Evolutionary conservation across 2,113 vertebrate genomes (phyloP).

Genomic region (Muntiacus reevesi): DNA sequence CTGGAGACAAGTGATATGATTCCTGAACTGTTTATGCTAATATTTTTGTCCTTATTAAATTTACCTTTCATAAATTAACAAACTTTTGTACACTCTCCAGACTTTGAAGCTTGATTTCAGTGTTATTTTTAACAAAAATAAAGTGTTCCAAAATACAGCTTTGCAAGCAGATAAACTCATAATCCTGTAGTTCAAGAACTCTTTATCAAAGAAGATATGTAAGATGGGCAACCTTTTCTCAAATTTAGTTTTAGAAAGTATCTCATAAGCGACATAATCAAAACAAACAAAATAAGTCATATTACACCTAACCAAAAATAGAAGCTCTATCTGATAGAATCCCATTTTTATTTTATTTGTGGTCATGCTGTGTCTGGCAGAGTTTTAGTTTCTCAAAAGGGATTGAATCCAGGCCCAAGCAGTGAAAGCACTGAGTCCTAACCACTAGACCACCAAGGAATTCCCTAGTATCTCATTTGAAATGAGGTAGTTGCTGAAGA

Average conservation of each 20-base stretch:
- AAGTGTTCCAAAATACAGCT: neutral
- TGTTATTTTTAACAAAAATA: neutral
- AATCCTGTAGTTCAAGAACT: neutral
- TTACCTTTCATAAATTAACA: neutral
- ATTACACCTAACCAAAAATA: neutral
- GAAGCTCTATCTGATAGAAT: neutral
- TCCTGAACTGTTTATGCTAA: neutral
- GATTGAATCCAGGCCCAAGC: neutral
- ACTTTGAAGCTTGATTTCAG: neutral
- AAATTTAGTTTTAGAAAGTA: neutral
- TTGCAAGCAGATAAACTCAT: neutral
- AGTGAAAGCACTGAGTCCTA: neutral
- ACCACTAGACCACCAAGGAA: neutral
- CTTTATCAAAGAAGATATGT: neutral
- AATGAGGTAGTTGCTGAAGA: neutral
- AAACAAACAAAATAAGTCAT: neutral
- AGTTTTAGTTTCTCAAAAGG: neutral
- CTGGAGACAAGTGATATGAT: neutral
- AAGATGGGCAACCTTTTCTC: neutral
- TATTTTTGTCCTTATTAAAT: neutral
- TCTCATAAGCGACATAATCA: neutral
- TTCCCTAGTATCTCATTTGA: neutral
- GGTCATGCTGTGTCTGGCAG: neutral
- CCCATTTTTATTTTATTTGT: neutral
- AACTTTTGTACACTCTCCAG: neutral